Conservation (phyloP, 2,797 vertebrate genomes). For the Rhinella marina region DNA sequence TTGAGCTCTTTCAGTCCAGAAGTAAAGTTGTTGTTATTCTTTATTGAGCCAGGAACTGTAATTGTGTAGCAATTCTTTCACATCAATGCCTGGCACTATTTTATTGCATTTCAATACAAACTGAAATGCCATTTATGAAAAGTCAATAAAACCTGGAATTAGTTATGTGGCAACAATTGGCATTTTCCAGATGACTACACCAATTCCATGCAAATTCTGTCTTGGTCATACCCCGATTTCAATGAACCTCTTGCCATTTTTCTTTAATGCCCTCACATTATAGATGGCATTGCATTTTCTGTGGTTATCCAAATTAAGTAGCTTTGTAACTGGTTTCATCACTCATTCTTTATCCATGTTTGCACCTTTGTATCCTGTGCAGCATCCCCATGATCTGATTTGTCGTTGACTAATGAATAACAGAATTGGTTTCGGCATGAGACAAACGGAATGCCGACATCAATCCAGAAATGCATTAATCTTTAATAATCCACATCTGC, state of each 20-base stretch:
- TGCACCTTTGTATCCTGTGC: slow-evolving; percentile 77
- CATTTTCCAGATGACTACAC: background rate
- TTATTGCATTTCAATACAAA: background rate
- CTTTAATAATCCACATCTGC: slow-evolving; percentile 82
- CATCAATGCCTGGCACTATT: background rate
- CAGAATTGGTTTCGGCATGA: slow-evolving; percentile 79
- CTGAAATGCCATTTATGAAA: background rate
- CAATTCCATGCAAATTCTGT: background rate
- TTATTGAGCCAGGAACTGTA: background rate
- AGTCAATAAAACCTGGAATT: background rate
- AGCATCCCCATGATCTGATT: slow-evolving; percentile 73
- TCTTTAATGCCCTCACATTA: background rate
- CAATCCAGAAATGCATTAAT: slow-evolving; percentile 80
- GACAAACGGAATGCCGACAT: slow-evolving; percentile 81
- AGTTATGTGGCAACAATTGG: background rate
- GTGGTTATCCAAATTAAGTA: slow-evolving; percentile 76
- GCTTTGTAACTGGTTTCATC: slow-evolving; percentile 76
- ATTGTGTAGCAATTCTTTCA: background rate
- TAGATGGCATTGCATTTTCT: slow-evolving; percentile 68
- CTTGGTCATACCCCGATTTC: background rate
- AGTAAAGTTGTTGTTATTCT: background rate
- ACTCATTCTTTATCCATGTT: slow-evolving; percentile 72
- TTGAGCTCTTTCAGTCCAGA: background rate
- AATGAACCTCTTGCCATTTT: background rate
- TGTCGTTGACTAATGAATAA: slow-evolving; percentile 82